These are phyloP conservation scores for Smittia sp. DNA, from an alignment of 2,888 invertebrate genomes.

Conservation along the genomic window DNA sequence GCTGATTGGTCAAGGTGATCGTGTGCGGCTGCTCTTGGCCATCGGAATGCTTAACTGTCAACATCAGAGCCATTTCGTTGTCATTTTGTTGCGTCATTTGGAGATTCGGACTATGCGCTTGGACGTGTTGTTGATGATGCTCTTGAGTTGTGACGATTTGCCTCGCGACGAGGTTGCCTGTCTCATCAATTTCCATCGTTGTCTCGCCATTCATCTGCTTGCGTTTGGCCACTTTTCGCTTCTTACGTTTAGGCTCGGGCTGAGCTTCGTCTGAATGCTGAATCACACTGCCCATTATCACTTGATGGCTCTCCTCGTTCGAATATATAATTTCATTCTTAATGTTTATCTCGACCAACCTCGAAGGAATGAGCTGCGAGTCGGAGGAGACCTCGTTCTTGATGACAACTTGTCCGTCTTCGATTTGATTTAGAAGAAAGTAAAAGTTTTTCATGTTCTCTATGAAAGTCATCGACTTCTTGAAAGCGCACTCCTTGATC, in stretches of 20 bases:
- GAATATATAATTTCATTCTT: constrained; percentile 40
- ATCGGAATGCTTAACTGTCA: constrained; percentile 32
- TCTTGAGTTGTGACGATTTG: not conserved
- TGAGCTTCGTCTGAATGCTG: constrained; percentile 1
- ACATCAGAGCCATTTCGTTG: constrained; percentile 39
- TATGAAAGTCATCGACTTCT: constrained; percentile 35
- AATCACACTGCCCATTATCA: constrained; percentile 26
- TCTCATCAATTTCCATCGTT: constrained; percentile 39
- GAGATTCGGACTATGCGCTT: constrained; percentile 10
- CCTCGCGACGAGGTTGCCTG: constrained; percentile 32
- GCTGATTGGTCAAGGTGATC: constrained; percentile 7
- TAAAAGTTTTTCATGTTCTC: constrained; percentile 41
- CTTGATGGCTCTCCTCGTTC: constrained; percentile 26
- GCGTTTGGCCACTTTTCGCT: constrained; percentile 24
- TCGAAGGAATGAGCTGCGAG: constrained; percentile 17
- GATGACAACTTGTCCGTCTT: constrained; percentile 27
- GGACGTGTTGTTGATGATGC: constrained; percentile 13
- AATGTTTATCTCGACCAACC: constrained; percentile 35
- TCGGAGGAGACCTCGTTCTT: constrained; percentile 36
- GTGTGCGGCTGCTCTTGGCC: constrained; percentile 23
- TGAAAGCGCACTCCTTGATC: constrained; percentile 35
- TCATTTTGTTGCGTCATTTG: constrained; percentile 36
- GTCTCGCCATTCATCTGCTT: constrained; percentile 28
- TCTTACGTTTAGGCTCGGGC: constrained; percentile 30
- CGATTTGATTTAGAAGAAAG: constrained; percentile 36